phyloP scores from a whole-genome alignment of 1,140 invertebrate species.

The Pectinophora gossypiella region DNA sequence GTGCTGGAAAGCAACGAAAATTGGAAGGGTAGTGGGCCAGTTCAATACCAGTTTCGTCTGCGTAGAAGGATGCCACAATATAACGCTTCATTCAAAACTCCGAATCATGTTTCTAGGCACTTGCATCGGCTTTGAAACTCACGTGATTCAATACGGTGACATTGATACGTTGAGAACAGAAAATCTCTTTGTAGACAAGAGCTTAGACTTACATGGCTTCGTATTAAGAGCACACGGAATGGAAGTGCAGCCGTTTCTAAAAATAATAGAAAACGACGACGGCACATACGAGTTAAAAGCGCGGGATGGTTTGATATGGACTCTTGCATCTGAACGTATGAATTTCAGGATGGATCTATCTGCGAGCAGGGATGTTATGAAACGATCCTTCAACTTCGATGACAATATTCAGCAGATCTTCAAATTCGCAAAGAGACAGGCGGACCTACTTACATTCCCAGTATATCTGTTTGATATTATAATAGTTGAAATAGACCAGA shows the following conservation, averaged over 20 bases:
- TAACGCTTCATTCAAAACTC: conserved; percentile 44
- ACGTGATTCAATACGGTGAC: conserved; percentile 24
- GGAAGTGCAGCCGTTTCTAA: conserved; percentile 52
- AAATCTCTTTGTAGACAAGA: conserved; percentile 49
- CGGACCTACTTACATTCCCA: conserved; percentile 47
- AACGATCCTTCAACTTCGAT: conserved; percentile 45
- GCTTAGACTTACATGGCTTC: conserved; percentile 49
- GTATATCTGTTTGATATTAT: conserved; percentile 57
- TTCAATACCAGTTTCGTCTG: conserved; percentile 43
- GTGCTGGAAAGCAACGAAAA: conserved; percentile 46
- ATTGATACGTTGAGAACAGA: conserved; percentile 16
- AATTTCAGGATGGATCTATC: conserved; percentile 55
- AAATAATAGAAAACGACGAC: conserved; percentile 31
- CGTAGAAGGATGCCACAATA: conserved; percentile 41
- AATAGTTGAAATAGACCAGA: conserved; percentile 48
- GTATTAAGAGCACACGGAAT: conserved; percentile 32
- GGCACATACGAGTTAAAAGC: conserved; percentile 32
- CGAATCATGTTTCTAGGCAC: conserved; percentile 47
- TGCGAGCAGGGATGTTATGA: conserved; percentile 29
- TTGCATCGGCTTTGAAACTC: conserved; percentile 48
- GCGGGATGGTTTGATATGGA: conserved; percentile 58
- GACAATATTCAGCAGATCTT: conserved; percentile 47
- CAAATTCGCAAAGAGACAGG: conserved; percentile 45
- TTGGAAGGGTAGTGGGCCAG: conserved; percentile 36
- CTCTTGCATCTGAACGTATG: conserved; percentile 42